Conservation (phyloP, 2,797 vertebrate species). For the Coluber constrictor region DNA sequence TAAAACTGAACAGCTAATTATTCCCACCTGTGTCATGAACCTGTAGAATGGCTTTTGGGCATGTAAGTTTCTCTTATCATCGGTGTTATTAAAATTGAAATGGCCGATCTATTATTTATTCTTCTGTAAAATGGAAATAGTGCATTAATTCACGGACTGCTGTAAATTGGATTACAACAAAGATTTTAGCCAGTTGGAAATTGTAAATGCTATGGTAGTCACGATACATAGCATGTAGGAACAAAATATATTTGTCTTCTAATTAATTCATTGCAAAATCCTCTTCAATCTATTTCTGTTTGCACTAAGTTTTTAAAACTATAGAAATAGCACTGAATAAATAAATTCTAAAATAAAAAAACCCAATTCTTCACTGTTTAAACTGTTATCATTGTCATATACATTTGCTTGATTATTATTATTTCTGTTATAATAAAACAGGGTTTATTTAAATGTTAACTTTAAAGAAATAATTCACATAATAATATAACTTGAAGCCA, state of each 20-base stretch:
- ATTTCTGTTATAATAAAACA: conserved; percentile 12
- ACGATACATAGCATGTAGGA: background rate
- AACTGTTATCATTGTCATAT: background rate
- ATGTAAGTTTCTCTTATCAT: background rate
- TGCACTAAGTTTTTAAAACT: background rate
- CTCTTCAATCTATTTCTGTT: background rate
- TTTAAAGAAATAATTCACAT: conserved; percentile 33
- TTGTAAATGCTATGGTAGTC: background rate
- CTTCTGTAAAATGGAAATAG: background rate
- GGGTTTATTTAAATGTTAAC: conserved; percentile 11
- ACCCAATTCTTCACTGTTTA: background rate
- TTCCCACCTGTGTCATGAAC: conserved; percentile 8
- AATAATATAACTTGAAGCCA: conserved; percentile 37
- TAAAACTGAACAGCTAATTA: conserved; percentile 8
- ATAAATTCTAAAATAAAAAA: background rate
- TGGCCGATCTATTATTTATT: background rate
- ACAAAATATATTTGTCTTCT: background rate
- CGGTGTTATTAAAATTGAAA: background rate
- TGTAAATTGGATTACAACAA: background rate
- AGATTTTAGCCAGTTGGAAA: background rate
- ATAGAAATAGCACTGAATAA: background rate
- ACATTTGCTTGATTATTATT: accelerated
- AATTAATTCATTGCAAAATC: background rate
- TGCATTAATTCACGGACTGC: background rate
- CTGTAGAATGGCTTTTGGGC: conserved; percentile 1